A percentile compares a stretch with the other conserved stretches of the same genome.
Evolutionary conservation across 1,140 invertebrate genomes (phyloP).

Genomic region (Ctenoplectra terminalis): DNA sequence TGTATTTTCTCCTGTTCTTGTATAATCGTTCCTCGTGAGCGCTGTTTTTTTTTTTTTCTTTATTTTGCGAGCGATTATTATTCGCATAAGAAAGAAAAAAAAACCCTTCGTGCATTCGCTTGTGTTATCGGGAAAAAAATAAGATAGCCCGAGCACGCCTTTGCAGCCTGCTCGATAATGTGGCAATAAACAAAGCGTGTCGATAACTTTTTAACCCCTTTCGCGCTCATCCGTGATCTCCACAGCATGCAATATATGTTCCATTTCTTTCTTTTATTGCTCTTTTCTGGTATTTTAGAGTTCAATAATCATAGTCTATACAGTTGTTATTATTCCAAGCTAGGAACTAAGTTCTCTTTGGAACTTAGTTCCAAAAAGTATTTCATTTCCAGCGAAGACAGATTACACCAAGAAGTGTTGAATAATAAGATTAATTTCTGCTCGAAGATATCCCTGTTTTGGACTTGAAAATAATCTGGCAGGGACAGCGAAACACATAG

Average conservation of each 20-base stretch:
- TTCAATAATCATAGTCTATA: too few relatives aligned
- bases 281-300: too few relatives aligned
- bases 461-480: not conserved
- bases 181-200: conserved; percentile 58
- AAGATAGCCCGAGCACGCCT: conserved; percentile 35
- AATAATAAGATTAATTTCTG: too few relatives aligned
- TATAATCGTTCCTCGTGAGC: conserved; percentile 4
- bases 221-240: conserved; percentile 1
- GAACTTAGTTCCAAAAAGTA: not conserved
- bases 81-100: not conserved
- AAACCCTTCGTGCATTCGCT: conserved; percentile 22
- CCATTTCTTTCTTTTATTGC: not conserved
- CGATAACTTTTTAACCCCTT: conserved; percentile 67
- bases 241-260: conserved; percentile 35
- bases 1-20: conserved; percentile 20
- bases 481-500: not conserved
- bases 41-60: conserved; percentile 1
- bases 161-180: conserved; percentile 50
- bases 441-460: not conserved
- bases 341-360: too few relatives aligned
- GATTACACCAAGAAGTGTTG: too few relatives aligned
- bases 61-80: too few relatives aligned
- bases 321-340: too few relatives aligned
- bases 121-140: conserved; percentile 44
- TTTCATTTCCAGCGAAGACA: not conserved